phyloP scores from a whole-genome alignment of 2,888 invertebrate species.

The Lamproptera curius region DNA sequence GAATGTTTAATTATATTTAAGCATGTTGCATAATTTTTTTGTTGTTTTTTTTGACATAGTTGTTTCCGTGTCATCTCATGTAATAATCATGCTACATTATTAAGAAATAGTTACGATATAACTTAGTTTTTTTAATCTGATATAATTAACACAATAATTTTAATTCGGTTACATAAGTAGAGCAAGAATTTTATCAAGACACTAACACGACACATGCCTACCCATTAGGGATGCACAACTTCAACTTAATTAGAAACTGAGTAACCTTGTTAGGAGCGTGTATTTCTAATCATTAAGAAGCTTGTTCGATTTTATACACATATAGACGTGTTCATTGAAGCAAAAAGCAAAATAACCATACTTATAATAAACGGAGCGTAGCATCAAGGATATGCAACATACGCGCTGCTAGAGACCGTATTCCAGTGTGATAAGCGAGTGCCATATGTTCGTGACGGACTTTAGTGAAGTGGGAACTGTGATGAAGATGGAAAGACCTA shows the following conservation, averaged over 20 bases:
- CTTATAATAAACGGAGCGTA: slow-evolving; percentile 5
- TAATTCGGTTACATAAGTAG: too few species aligned
- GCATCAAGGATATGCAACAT: not conserved
- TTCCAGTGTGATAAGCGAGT: too few species aligned
- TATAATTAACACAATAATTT: too few species aligned
- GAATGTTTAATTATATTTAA: not conserved
- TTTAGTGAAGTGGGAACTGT: slow-evolving; percentile 30
- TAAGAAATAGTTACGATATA: too few species aligned
- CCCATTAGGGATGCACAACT: not conserved
- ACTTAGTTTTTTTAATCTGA: too few species aligned
- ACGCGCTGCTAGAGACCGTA: too few species aligned
- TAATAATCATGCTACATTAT: too few species aligned
- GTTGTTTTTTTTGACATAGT: not conserved
- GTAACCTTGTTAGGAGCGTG: slow-evolving; percentile 5
- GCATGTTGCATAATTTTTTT: not conserved
- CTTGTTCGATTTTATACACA: slow-evolving; percentile 3
- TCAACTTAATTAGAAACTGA: too few species aligned
- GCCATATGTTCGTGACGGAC: slow-evolving; percentile 20
- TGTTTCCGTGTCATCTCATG: too few species aligned
- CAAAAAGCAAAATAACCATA: slow-evolving; percentile 12
- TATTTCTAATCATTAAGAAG: slow-evolving; percentile 6
- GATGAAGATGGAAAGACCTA: slow-evolving; percentile 67
- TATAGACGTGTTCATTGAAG: slow-evolving; percentile 4
- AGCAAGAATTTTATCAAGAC: too few species aligned
- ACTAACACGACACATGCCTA: too few species aligned